Evolutionary conservation across 1,140 invertebrate species (phyloP).

Genomic region (Halictus rubicundus): DNA sequence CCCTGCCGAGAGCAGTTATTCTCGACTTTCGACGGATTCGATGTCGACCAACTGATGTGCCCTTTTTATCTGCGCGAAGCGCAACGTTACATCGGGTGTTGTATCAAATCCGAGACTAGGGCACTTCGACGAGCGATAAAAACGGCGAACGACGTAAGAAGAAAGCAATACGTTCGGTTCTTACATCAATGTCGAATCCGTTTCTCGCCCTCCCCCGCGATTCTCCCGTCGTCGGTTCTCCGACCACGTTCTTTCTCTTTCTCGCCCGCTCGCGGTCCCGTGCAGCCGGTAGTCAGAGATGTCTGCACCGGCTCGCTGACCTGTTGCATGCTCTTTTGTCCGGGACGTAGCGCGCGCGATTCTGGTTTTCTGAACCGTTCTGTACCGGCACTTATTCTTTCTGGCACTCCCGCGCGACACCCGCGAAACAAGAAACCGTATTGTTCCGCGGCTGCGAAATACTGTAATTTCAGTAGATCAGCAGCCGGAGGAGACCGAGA

Average conservation of each 20-base stretch:
- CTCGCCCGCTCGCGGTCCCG: slow-evolving; percentile 2
- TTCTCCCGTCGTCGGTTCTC: background rate
- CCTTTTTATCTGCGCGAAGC: slow-evolving; percentile 26
- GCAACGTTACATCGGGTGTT: background rate
- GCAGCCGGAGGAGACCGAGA: background rate
- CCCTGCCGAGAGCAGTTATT: slow-evolving; percentile 7
- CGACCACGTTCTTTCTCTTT: background rate
- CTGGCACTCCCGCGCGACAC: slow-evolving; percentile 56
- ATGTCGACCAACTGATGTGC: slow-evolving; percentile 20
- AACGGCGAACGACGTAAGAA: slow-evolving; percentile 41
- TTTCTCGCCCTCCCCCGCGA: background rate
- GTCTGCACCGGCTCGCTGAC: slow-evolving; percentile 68
- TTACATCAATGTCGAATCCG: slow-evolving; percentile 40
- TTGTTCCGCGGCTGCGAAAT: slow-evolving; percentile 68
- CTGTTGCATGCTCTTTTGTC: slow-evolving; percentile 78
- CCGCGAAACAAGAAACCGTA: slow-evolving; percentile 71
- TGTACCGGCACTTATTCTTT: slow-evolving; percentile 70
- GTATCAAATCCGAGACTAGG: slow-evolving; percentile 22
- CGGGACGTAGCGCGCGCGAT: slow-evolving; percentile 61
- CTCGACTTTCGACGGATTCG: slow-evolving; percentile 37
- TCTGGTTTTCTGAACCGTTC: slow-evolving; percentile 64
- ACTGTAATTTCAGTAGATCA: slow-evolving; percentile 75
- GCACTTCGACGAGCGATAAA: slow-evolving; percentile 44
- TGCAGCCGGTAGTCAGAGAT: slow-evolving; percentile 39
- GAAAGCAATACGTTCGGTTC: slow-evolving; percentile 55